These are phyloP conservation scores for Drosophila neocordata DNA, from an alignment of 1,140 invertebrate genomes.

Conservation along the genomic window DNA sequence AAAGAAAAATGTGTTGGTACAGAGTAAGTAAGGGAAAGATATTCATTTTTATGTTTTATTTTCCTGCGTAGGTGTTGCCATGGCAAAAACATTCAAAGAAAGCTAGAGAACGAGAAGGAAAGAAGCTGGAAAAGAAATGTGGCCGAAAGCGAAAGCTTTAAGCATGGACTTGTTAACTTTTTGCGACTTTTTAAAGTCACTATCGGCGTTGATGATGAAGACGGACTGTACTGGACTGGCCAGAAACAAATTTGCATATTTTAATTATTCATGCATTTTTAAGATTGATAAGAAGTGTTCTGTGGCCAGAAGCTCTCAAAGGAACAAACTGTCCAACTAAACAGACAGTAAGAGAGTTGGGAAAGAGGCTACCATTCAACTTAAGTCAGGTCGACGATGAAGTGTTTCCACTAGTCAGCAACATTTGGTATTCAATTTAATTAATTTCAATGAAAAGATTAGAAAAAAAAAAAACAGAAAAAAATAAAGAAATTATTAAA, in stretches of 20 bases:
- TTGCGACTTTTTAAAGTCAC: constrained; percentile 52
- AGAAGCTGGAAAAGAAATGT: not conserved
- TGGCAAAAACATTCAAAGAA: constrained; percentile 55
- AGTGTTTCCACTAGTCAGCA: not conserved
- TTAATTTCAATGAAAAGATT: not conserved
- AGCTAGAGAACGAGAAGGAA: not conserved
- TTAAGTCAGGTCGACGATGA: not conserved
- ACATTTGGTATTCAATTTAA: not conserved
- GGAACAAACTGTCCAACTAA: constrained; percentile 19
- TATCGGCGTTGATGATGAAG: constrained; percentile 16
- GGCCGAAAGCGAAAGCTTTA: constrained; percentile 34
- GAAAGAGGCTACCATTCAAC: not conserved
- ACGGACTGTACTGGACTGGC: constrained; percentile 29
- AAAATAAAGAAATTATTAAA: no score
- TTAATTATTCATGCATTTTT: constrained; percentile 81
- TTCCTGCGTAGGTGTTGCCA: constrained; percentile 36
- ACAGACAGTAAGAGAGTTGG: not conserved
- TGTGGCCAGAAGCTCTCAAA: constrained; percentile 22
- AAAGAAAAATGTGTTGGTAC: constrained; percentile 42
- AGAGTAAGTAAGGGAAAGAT: not conserved
- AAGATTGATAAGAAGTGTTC: constrained; percentile 74
- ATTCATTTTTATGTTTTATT: constrained; percentile 10
- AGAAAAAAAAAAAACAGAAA: no score
- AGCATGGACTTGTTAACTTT: constrained; percentile 20
- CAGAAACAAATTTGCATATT: constrained; percentile 77